A percentile compares a stretch with the other conserved stretches of the same genome.
Evolutionary conservation across 2,888 invertebrate species (phyloP).

Genomic region (Harpagoxenus sublaevis): DNA sequence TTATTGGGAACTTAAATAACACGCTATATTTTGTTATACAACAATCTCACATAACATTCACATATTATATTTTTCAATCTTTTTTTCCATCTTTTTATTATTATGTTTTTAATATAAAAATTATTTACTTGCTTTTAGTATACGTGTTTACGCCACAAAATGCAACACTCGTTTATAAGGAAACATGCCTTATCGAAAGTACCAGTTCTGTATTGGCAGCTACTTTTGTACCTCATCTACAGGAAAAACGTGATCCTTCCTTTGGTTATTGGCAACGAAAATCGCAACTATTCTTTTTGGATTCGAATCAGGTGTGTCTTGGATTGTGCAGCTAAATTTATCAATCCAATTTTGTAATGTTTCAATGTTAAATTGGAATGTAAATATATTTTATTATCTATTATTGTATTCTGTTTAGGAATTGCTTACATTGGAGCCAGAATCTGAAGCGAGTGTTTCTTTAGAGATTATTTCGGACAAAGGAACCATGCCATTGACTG

Average conservation of each 20-base stretch:
- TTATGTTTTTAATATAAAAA: conserved; percentile 1
- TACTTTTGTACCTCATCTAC: conserved; percentile 88
- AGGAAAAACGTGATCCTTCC: conserved; percentile 78
- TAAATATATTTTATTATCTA: neutral
- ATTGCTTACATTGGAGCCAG: conserved; percentile 86
- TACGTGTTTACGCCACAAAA: conserved; percentile 89
- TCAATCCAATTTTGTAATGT: neutral
- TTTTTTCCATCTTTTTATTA: neutral
- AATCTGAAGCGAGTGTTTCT: conserved; percentile 84
- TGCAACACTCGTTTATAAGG: conserved; percentile 87
- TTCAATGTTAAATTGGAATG: conserved; percentile 8
- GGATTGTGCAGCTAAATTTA: neutral
- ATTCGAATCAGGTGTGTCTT: conserved; percentile 87
- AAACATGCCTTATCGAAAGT: conserved; percentile 86
- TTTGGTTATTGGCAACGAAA: conserved; percentile 88
- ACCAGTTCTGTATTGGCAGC: conserved; percentile 86
- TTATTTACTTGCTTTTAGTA: conserved; percentile 85
- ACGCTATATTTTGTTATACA: neutral
- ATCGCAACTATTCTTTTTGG: conserved; percentile 89
- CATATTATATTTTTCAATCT: neutral
- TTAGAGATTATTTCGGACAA: conserved; percentile 84
- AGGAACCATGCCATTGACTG: conserved; percentile 84
- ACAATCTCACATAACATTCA: neutral
- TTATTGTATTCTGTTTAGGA: conserved; percentile 82
- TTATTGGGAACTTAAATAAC: conserved; percentile 13